Percentiles rank a stretch among this genome's conserved stretches.
Conservation (phyloP, 2,888 invertebrate genomes). For the Agelastica alni region DNA sequence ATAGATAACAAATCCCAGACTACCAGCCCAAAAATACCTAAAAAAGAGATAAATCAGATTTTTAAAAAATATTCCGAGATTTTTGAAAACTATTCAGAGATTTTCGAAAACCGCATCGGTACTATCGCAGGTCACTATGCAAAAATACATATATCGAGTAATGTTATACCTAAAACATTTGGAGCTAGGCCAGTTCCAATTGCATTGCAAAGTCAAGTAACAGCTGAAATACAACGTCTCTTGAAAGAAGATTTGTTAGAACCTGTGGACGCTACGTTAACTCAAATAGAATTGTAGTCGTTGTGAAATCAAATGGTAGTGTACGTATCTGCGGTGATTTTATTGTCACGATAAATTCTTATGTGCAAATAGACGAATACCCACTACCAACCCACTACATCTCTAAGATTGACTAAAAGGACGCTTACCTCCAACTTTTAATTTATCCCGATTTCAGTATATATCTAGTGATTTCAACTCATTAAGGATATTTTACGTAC, state of each 20-base stretch:
- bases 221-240: conserved; percentile 33
- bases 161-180: conserved; percentile 15
- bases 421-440: too few species aligned
- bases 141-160: not conserved
- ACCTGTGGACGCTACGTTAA: conserved; percentile 33
- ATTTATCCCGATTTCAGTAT: too few species aligned
- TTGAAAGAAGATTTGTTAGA: conserved; percentile 32
- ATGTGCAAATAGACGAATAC: too few species aligned
- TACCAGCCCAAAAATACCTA: too few species aligned
- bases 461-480: conserved; percentile 12
- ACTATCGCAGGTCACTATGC: not conserved
- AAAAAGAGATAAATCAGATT: too few species aligned
- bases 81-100: too few species aligned
- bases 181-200: conserved; percentile 16
- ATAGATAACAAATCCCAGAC: too few species aligned
- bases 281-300: too few species aligned
- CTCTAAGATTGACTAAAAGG: too few species aligned
- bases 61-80: too few species aligned
- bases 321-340: conserved; percentile 37
- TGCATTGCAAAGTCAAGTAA: conserved; percentile 31
- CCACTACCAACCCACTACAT: too few species aligned
- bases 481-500: too few species aligned
- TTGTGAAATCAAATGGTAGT: conserved; percentile 35
- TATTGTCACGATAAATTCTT: conserved; percentile 30
- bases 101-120: not conserved